These are phyloP conservation scores for Quadroppia sp. DNA, from an alignment of 2,888 invertebrate genomes.

Conservation along the genomic window DNA sequence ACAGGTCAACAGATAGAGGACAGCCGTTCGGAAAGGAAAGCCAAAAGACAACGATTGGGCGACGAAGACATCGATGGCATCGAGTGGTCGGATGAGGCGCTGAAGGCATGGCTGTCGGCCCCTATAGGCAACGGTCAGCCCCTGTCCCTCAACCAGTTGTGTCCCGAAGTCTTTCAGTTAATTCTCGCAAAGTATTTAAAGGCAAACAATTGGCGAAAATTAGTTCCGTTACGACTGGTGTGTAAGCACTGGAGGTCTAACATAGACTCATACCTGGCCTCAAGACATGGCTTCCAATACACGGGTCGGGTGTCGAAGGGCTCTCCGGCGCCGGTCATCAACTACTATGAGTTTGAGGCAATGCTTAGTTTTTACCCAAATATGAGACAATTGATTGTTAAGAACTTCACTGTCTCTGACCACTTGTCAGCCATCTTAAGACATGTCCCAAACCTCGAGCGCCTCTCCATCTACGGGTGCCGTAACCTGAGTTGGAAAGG, in stretches of 20 bases:
- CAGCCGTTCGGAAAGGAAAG: neutral
- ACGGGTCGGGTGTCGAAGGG: slow-evolving; percentile 24
- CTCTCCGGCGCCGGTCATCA: slow-evolving; percentile 21
- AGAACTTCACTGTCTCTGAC: slow-evolving; percentile 24
- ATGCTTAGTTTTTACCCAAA: slow-evolving; percentile 32
- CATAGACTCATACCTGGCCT: slow-evolving; percentile 30
- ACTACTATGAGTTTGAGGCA: slow-evolving; percentile 27
- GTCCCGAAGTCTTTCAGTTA: slow-evolving; percentile 33
- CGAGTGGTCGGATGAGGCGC: neutral
- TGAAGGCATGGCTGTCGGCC: neutral
- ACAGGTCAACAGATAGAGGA: slow-evolving; percentile 11
- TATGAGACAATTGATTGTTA: slow-evolving; percentile 31
- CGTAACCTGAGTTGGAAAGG: slow-evolving; percentile 31
- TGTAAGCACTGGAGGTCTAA: slow-evolving; percentile 24
- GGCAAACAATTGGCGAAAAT: slow-evolving; percentile 21
- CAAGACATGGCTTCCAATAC: slow-evolving; percentile 26
- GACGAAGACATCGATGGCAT: neutral
- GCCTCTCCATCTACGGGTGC: slow-evolving; percentile 12
- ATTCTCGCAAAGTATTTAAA: slow-evolving; percentile 18
- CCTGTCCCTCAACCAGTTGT: slow-evolving; percentile 5
- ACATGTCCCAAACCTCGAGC: slow-evolving; percentile 15
- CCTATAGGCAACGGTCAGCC: neutral
- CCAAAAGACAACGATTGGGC: neutral
- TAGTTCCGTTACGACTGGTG: slow-evolving; percentile 23
- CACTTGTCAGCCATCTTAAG: slow-evolving; percentile 29